These are phyloP conservation scores for Branchinecta sandiegonensis DNA, from an alignment of 2,888 invertebrate species.

Conservation along the genomic window DNA sequence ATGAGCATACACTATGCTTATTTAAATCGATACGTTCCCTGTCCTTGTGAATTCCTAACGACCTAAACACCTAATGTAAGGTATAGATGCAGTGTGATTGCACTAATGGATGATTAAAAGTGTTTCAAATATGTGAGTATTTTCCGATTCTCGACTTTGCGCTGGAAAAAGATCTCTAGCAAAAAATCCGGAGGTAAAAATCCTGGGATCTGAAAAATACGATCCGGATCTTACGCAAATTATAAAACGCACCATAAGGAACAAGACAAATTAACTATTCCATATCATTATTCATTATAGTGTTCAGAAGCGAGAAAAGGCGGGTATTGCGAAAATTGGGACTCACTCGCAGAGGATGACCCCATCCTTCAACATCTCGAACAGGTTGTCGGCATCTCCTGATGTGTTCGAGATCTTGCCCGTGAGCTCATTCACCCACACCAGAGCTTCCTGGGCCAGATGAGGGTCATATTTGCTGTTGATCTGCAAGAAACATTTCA, in stretches of 20 bases:
- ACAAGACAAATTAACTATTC: slow-evolving; percentile 19
- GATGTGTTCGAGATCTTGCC: slow-evolving; percentile 69
- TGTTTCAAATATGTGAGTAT: no score
- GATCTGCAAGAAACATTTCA: slow-evolving; percentile 50
- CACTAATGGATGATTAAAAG: no score
- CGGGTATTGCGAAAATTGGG: neutral
- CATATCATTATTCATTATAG: slow-evolving; percentile 16
- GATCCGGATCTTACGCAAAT: neutral
- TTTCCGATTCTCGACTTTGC: no score
- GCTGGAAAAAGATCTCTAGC: no score
- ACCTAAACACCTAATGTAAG: no score
- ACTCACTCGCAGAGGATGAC: slow-evolving; percentile 73
- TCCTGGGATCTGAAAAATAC: no score
- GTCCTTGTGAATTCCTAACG: no score
- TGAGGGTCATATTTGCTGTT: slow-evolving; percentile 95
- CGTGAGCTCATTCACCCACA: slow-evolving; percentile 78
- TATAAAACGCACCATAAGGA: slow-evolving; percentile 28
- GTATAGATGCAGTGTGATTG: no score
- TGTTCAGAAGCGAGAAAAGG: neutral
- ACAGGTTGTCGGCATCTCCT: slow-evolving; percentile 88
- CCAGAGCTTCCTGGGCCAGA: slow-evolving; percentile 75
- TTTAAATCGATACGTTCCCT: no score
- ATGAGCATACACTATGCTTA: no score
- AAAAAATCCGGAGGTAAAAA: no score
- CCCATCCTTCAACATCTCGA: slow-evolving; percentile 78